phyloP scores from a whole-genome alignment of 2,113 vertebrate genomes.

The Strigops habroptila region DNA sequence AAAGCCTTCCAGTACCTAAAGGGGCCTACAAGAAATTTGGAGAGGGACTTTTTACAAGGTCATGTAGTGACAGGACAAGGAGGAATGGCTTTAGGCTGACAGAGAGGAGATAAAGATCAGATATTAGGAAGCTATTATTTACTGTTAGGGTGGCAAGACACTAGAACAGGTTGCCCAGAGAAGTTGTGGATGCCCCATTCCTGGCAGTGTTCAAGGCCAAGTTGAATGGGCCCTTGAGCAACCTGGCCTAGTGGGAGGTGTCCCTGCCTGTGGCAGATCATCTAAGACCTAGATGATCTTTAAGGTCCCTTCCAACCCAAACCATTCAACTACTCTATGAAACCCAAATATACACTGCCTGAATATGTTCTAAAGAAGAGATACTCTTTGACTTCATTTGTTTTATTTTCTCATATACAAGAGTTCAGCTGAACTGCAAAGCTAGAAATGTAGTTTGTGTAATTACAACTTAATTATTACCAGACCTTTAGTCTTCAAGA shows the following conservation, averaged over 20 bases:
- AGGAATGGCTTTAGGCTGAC: neutral
- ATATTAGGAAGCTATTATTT: neutral
- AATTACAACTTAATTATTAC: neutral
- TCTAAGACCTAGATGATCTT: neutral
- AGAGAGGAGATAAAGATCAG: neutral
- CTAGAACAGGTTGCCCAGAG: neutral
- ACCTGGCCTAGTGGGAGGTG: neutral
- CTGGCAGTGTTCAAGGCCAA: neutral
- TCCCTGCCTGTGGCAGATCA: neutral
- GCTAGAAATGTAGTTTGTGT: neutral
- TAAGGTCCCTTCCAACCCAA: neutral
- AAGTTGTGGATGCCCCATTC: neutral
- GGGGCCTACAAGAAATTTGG: neutral
- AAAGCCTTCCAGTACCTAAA: neutral
- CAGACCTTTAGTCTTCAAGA: neutral
- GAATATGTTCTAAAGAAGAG: neutral
- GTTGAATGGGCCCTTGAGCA: neutral
- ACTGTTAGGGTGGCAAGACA: neutral
- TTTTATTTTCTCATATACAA: neutral
- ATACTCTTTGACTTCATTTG: neutral
- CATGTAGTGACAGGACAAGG: neutral
- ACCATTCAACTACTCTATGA: neutral
- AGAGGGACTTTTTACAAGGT: neutral
- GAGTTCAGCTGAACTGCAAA: neutral
- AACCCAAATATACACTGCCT: neutral